phyloP scores from a whole-genome alignment of 2,113 vertebrate species.

The Hydropotes inermis region DNA sequence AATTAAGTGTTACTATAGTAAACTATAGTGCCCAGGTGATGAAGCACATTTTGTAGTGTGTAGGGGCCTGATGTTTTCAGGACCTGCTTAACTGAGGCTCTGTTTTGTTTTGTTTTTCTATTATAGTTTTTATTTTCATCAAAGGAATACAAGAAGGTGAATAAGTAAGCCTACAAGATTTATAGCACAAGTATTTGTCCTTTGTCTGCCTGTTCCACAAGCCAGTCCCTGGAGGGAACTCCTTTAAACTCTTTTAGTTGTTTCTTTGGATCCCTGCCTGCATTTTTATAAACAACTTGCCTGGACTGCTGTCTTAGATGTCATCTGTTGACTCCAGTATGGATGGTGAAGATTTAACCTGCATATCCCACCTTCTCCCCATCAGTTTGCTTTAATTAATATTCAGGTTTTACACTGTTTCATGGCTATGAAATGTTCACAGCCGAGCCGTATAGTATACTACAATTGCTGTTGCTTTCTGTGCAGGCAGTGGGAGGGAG shows the following conservation, averaged over 20 bases:
- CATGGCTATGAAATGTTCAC: fast-evolving
- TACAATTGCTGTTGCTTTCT: not conserved
- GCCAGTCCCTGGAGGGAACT: not conserved
- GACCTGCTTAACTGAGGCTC: not conserved
- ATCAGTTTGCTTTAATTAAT: not conserved
- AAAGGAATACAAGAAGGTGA: not conserved
- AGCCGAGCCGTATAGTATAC: not conserved
- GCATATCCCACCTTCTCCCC: not conserved
- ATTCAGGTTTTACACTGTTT: not conserved
- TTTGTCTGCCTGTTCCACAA: not conserved
- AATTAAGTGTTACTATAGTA: slow-evolving; percentile 67
- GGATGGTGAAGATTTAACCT: not conserved
- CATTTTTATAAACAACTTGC: not conserved
- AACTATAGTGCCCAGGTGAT: slow-evolving; percentile 72
- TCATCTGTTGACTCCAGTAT: not conserved
- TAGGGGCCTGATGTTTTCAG: not conserved
- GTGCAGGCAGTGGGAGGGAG: not conserved
- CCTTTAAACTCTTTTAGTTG: not conserved
- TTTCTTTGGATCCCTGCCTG: not conserved
- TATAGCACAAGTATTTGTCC: not conserved
- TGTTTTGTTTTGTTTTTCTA: fast-evolving
- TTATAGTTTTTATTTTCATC: not conserved
- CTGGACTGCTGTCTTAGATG: not conserved
- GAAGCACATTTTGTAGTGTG: not conserved
- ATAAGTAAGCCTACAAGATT: not conserved